Evolutionary conservation across 2,888 invertebrate species (phyloP).

Genomic region (Lathronympha strigana): DNA sequence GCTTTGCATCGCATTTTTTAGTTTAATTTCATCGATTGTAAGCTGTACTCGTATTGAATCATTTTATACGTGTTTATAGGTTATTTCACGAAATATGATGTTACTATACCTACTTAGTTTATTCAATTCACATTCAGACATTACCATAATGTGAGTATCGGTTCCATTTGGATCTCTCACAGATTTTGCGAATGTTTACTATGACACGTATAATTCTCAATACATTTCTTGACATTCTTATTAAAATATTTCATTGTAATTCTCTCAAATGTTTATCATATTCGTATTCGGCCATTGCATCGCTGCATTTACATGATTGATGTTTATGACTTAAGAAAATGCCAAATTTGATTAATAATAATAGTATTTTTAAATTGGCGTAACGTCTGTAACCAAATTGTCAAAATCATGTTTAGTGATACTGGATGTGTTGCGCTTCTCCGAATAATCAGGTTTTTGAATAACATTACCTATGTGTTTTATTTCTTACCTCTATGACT

Average conservation of each 20-base stretch:
- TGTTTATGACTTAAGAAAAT: slow-evolving; percentile 37
- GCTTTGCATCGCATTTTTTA: slow-evolving; percentile 44
- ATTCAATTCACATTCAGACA: background rate
- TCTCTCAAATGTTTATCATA: slow-evolving; percentile 14
- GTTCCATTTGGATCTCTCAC: background rate
- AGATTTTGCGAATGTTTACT: background rate
- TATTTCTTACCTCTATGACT: slow-evolving; percentile 53
- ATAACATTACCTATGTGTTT: slow-evolving; percentile 70
- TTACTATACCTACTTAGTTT: background rate
- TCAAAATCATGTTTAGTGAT: slow-evolving; percentile 39
- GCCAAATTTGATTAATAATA: slow-evolving; percentile 37
- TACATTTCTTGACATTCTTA: slow-evolving; percentile 33
- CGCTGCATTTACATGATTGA: slow-evolving; percentile 35
- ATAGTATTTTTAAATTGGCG: slow-evolving; percentile 34
- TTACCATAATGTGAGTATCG: background rate
- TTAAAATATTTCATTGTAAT: slow-evolving; percentile 30
- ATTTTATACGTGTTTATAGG: slow-evolving; percentile 25
- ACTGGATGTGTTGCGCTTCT: slow-evolving; percentile 75
- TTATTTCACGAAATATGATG: background rate
- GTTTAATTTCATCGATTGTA: slow-evolving; percentile 39
- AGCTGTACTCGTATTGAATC: slow-evolving; percentile 24
- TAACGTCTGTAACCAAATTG: slow-evolving; percentile 28
- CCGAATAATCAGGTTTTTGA: slow-evolving; percentile 80
- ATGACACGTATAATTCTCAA: slow-evolving; percentile 17
- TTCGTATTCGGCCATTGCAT: slow-evolving; percentile 25